These are phyloP conservation scores for Hydrochoerus hydrochaeris DNA, from an alignment of 2,113 vertebrate species.

Conservation along the genomic window DNA sequence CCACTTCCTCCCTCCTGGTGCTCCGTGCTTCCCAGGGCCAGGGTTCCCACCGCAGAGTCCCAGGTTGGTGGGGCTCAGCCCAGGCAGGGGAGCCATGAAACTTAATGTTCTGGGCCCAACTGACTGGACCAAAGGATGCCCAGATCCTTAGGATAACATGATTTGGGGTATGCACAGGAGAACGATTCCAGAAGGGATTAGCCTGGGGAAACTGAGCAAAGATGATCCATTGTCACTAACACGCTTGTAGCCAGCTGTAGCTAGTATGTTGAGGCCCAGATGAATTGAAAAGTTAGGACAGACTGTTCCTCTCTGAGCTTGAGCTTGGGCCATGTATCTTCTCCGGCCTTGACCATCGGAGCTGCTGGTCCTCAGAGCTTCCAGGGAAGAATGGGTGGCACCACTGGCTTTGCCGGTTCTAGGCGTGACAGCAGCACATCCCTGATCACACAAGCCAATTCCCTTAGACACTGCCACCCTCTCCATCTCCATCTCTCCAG, in stretches of 20 bases:
- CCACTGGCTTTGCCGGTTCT: neutral
- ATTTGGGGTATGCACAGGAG: too few relatives aligned
- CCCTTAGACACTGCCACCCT: neutral
- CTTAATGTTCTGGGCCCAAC: too few relatives aligned
- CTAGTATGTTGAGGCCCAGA: neutral
- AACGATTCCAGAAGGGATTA: neutral
- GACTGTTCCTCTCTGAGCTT: neutral
- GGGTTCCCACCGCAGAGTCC: accelerated
- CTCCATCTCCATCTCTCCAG: neutral
- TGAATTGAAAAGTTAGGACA: neutral
- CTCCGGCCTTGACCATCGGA: accelerated
- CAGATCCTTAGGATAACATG: neutral
- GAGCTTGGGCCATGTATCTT: neutral
- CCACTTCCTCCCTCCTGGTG: accelerated
- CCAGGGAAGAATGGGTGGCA: accelerated
- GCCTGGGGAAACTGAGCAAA: neutral
- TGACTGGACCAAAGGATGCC: neutral
- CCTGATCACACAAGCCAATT: neutral
- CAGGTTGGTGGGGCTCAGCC: accelerated
- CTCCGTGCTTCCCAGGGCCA: neutral
- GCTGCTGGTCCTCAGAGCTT: too few relatives aligned
- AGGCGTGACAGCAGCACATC: too few relatives aligned
- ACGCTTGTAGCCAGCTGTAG: neutral
- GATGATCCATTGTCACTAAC: accelerated
- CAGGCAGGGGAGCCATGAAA: neutral